phyloP scores from a whole-genome alignment of 2,113 vertebrate species.

The Brachyistius frenatus region DNA sequence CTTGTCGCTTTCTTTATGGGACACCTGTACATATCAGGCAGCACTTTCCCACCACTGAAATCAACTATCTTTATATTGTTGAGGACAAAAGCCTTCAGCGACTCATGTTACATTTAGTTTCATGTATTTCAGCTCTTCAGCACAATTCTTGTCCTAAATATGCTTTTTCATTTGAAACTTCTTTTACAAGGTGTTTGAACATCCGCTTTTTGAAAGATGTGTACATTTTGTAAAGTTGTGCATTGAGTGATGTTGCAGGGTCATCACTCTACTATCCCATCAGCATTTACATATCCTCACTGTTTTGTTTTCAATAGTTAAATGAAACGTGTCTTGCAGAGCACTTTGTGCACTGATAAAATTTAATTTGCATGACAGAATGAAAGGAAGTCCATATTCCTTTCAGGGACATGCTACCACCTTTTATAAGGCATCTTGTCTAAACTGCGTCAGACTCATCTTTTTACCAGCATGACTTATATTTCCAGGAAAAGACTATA shows the following conservation, averaged over 20 bases:
- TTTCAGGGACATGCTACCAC: neutral
- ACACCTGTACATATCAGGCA: no score
- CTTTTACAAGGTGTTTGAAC: slow-evolving; percentile 8
- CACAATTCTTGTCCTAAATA: no score
- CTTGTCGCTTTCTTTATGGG: no score
- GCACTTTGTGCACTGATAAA: slow-evolving; percentile 1
- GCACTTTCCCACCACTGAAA: no score
- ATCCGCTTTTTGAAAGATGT: neutral
- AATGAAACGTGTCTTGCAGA: slow-evolving; percentile 1
- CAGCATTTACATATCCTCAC: neutral
- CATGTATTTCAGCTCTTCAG: no score
- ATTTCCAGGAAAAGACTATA: neutral
- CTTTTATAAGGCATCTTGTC: neutral
- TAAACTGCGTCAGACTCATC: neutral
- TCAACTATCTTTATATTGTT: no score
- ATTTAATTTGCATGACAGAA: neutral
- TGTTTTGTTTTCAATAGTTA: slow-evolving; percentile 23
- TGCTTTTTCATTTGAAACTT: no score
- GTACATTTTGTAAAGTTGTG: neutral
- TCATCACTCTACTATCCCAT: neutral
- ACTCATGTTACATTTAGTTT: no score
- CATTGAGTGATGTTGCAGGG: neutral
- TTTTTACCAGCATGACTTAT: neutral
- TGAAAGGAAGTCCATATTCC: neutral
- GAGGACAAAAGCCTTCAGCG: no score